Evolutionary conservation across 2,797 vertebrate genomes (phyloP).

Genomic region (Macropus fuliginosus): DNA sequence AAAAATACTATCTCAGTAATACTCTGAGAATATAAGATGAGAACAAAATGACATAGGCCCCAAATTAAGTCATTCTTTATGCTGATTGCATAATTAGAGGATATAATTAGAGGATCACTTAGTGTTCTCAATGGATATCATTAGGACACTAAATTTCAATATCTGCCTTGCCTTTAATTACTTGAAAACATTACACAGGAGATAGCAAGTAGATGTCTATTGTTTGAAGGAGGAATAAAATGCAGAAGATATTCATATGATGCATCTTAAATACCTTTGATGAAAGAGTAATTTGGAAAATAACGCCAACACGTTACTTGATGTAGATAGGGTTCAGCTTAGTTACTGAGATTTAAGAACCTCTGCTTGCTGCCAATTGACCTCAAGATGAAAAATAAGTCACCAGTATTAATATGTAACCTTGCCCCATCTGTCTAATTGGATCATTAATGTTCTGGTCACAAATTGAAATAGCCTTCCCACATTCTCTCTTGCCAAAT

Average conservation of each 20-base stretch:
- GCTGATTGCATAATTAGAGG: neutral
- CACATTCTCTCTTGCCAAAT: too few relatives aligned
- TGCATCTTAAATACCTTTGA: neutral
- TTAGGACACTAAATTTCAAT: neutral
- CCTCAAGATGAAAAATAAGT: too few relatives aligned
- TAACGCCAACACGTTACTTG: neutral
- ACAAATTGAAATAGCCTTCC: too few relatives aligned
- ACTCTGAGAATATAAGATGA: neutral
- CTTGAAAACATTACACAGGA: neutral
- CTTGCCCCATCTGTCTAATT: too few relatives aligned
- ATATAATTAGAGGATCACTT: neutral
- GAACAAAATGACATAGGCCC: neutral
- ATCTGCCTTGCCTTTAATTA: neutral
- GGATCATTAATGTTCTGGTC: too few relatives aligned
- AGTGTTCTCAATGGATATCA: neutral
- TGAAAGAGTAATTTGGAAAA: neutral
- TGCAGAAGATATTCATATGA: neutral
- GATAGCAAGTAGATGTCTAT: neutral
- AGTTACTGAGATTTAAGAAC: too few relatives aligned
- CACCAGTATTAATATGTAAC: too few relatives aligned
- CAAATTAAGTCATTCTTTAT: neutral
- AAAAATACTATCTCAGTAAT: neutral
- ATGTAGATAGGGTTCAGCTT: too few relatives aligned
- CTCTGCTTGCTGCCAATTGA: too few relatives aligned
- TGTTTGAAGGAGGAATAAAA: neutral